A percentile compares a stretch with the other conserved stretches of the same genome.
Conservation (phyloP, 2,113 vertebrate species). For the Hippocampus comes region DNA sequence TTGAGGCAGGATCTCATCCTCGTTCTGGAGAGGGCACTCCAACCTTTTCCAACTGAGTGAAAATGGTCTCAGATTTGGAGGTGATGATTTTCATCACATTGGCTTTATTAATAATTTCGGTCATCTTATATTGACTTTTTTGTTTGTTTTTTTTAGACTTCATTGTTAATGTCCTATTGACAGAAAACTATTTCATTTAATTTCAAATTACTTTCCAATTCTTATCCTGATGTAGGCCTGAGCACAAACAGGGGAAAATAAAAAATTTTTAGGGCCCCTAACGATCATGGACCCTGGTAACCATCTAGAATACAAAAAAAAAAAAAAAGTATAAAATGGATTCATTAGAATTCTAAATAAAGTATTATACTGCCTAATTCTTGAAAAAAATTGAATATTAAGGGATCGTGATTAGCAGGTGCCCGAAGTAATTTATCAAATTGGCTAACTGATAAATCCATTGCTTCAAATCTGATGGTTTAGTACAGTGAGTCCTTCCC, state of each 20-base stretch:
- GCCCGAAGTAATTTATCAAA: too few species aligned
- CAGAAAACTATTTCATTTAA: too few species aligned
- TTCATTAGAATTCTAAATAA: not conserved
- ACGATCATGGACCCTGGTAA: not conserved
- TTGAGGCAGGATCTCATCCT: too few species aligned
- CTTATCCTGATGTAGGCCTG: not conserved
- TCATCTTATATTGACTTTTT: not conserved
- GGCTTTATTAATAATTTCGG: not conserved
- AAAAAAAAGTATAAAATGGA: not conserved
- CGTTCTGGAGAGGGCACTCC: too few species aligned
- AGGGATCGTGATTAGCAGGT: too few species aligned
- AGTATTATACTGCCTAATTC: too few species aligned
- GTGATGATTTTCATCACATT: not conserved
- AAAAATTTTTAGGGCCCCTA: not conserved
- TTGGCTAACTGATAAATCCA: too few species aligned
- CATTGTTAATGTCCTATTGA: not conserved
- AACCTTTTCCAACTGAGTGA: too few species aligned
- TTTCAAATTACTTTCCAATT: not conserved
- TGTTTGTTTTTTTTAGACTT: not conserved
- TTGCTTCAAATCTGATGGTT: too few species aligned
- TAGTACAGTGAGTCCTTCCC: too few species aligned
- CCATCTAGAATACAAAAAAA: not conserved
- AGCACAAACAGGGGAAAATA: not conserved
- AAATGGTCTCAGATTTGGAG: too few species aligned
- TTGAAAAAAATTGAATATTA: too few species aligned